These are phyloP conservation scores for Paradoxurus hermaphroditus DNA, from an alignment of 2,113 vertebrate species.

Conservation along the genomic window DNA sequence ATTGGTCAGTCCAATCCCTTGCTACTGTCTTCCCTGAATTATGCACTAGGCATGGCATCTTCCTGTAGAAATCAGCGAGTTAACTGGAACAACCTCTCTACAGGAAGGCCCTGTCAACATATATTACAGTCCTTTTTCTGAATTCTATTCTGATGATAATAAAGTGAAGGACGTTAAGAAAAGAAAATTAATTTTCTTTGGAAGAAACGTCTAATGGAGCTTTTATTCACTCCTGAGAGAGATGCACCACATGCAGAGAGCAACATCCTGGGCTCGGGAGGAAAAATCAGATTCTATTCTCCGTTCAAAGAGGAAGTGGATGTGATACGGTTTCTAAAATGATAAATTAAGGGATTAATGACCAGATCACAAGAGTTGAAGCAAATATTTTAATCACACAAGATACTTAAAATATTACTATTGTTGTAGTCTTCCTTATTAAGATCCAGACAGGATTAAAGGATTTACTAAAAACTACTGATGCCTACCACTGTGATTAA, in stretches of 20 bases:
- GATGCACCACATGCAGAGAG: constrained; percentile 30
- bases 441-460: constrained; percentile 52
- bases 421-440: constrained; percentile 17
- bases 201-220: constrained; percentile 51
- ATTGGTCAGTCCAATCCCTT: constrained; percentile 66
- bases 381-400: constrained; percentile 12
- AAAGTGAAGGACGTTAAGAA: constrained; percentile 47
- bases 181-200: constrained; percentile 56
- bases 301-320: background rate
- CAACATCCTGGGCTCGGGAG: constrained; percentile 14
- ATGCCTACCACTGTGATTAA: background rate
- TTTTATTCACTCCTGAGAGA: constrained; percentile 44
- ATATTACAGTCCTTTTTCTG: constrained; percentile 65
- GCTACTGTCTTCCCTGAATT: constrained; percentile 74
- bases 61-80: constrained; percentile 75
- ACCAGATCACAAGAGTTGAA: background rate
- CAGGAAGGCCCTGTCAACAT: constrained; percentile 68
- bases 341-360: constrained; percentile 49
- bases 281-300: constrained; percentile 32
- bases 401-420: constrained; percentile 38
- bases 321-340: constrained; percentile 37
- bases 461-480: constrained; percentile 1
- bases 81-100: constrained; percentile 75
- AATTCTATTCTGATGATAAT: constrained; percentile 68
- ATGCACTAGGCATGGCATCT: constrained; percentile 71